A percentile compares a stretch with the other conserved stretches of the same genome.
phyloP scores from a whole-genome alignment of 2,797 vertebrate genomes.

The Enteromius radiatus region DNA sequence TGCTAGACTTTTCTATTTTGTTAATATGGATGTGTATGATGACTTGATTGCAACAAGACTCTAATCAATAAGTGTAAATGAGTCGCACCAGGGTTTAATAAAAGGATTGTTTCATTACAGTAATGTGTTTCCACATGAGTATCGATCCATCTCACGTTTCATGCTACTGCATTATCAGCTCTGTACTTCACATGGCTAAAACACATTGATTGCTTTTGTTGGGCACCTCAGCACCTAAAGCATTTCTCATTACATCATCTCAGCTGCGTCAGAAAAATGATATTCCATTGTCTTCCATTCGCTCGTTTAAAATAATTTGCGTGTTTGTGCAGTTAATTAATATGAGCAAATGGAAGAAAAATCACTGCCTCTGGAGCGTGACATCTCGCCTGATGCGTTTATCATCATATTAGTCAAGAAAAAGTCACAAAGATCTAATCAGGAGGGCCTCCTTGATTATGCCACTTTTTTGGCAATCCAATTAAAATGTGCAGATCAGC shows the following conservation, averaged over 20 bases:
- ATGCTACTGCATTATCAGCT: constrained; percentile 44
- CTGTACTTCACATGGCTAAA: constrained; percentile 51
- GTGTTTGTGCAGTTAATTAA: constrained; percentile 44
- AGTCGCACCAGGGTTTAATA: constrained; percentile 53
- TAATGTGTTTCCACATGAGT: constrained; percentile 55
- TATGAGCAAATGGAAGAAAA: constrained; percentile 45
- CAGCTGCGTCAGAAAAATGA: constrained; percentile 44
- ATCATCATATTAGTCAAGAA: constrained; percentile 28
- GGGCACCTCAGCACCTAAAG: constrained; percentile 24
- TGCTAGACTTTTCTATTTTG: not conserved
- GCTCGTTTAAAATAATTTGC: constrained; percentile 51
- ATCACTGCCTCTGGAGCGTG: not conserved
- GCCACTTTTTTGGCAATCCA: constrained; percentile 3
- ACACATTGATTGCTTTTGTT: constrained; percentile 53
- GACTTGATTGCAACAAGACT: constrained; percentile 37
- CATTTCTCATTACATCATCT: constrained; percentile 54
- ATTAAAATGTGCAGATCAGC: constrained; percentile 9
- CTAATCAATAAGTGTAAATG: constrained; percentile 53
- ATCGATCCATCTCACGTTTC: constrained; percentile 50
- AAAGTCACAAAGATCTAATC: constrained; percentile 35
- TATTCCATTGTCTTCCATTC: constrained; percentile 43
- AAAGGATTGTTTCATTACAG: constrained; percentile 63
- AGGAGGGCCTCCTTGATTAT: constrained; percentile 4
- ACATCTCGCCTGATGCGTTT: constrained; percentile 13
- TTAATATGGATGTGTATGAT: constrained; percentile 7